Conservation (phyloP, 2,888 invertebrate genomes). For the Stramonita haemastoma region DNA sequence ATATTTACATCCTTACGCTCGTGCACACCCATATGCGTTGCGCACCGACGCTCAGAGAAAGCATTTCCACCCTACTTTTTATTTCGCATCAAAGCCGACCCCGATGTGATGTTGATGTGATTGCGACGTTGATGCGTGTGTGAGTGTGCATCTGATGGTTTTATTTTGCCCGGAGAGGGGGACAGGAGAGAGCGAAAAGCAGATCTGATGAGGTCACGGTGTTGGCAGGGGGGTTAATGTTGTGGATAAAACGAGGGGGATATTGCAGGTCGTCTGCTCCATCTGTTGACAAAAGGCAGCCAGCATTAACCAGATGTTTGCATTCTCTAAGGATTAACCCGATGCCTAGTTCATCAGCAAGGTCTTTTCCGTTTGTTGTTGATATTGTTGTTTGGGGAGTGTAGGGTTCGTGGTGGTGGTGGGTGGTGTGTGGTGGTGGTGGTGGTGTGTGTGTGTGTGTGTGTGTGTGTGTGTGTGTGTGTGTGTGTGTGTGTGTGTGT, state of each 20-base stretch:
- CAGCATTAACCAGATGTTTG: background rate
- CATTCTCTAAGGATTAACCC: no score
- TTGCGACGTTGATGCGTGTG: background rate
- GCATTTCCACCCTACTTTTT: background rate
- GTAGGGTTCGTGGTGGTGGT: background rate
- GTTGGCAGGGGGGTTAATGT: background rate
- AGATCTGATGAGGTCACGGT: background rate
- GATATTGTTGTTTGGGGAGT: background rate
- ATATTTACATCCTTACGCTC: background rate
- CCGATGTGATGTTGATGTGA: background rate
- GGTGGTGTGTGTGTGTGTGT: background rate
- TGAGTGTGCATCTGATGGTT: background rate
- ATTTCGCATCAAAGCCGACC: background rate
- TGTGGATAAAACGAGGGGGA: background rate
- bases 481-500: background rate
- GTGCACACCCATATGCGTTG: background rate
- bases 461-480: constrained; percentile 1
- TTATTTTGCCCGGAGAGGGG: background rate
- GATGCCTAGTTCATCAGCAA: no score
- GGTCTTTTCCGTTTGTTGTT: background rate
- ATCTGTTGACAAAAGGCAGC: background rate
- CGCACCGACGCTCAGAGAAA: no score
- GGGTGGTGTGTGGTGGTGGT: background rate
- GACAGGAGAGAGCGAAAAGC: background rate
- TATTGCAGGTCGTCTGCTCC: background rate